phyloP scores from a whole-genome alignment of 2,888 invertebrate species.

The Bruchidius siliquastri region DNA sequence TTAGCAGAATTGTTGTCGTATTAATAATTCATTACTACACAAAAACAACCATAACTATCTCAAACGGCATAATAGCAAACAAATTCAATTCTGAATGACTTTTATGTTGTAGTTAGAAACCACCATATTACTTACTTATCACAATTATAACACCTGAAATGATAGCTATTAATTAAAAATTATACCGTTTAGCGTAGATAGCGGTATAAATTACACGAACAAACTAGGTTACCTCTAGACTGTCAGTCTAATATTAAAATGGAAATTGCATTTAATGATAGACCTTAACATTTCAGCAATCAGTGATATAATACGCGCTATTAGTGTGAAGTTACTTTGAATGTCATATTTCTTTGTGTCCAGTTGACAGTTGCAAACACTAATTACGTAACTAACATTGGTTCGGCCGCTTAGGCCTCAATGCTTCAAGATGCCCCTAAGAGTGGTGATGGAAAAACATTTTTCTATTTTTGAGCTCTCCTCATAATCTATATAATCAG shows the following conservation, averaged over 20 bases:
- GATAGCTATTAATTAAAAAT: not conserved
- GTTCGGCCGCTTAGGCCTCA: too few relatives aligned
- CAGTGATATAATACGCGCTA: too few relatives aligned
- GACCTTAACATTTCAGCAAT: too few relatives aligned
- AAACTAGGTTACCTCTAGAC: not conserved
- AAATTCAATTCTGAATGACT: not conserved
- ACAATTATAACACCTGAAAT: not conserved
- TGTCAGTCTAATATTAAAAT: not conserved
- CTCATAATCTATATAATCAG: too few relatives aligned
- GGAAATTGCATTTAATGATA: too few relatives aligned
- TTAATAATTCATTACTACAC: not conserved
- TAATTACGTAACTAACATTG: too few relatives aligned
- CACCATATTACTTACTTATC: not conserved
- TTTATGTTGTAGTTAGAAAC: not conserved
- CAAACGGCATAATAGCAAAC: not conserved
- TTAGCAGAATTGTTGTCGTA: not conserved
- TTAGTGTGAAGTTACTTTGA: too few relatives aligned
- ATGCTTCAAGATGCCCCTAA: too few relatives aligned
- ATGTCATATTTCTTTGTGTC: too few relatives aligned
- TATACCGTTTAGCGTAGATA: not conserved
- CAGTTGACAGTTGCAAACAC: too few relatives aligned
- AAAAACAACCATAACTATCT: not conserved
- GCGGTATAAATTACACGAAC: not conserved
- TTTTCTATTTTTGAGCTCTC: too few relatives aligned
- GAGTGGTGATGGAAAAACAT: too few relatives aligned